Evolutionary conservation across 2,888 invertebrate species (phyloP), one percentile per base, ranked within the genome.

Genomic region (Cloeon dipterum): DNA sequence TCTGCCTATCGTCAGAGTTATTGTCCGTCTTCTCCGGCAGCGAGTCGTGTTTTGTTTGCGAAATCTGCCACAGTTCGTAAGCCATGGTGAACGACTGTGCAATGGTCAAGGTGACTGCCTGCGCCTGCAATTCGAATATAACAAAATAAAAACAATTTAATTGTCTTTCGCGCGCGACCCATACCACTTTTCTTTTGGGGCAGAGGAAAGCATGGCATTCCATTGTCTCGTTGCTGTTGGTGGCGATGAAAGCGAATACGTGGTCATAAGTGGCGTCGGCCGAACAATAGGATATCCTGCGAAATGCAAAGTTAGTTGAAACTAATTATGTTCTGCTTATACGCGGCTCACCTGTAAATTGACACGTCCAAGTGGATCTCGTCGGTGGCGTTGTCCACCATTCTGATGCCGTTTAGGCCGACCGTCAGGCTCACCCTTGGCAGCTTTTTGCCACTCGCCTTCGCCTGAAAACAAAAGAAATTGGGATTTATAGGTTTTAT

Each of bases 241-340:
- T 66, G 21, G 74, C 69, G 40, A 74, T 70, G 56, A 86, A 88
- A 0, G 86, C 83, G 55, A 88, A 85, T 10, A 88, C 77, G 44
- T 81, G 76, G 21, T 78, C 74, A 54, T 82, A 78, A 2, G 73
- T 68, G 4, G 78, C 75, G 53, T 88, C 85, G 34, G 85, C 82
- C 16, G 85, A 83, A 53, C 88, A 88, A 53, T 86, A 86, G 1
- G 83, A 83, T 49, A 89, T 86, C 56, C 83, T 83, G 61, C n/a
- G 61, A 59, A 37, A 40, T 38, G 42, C 41, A 38, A 39, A 34
- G 39, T 23, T 34, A 39, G 7, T 11, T 13, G n/a, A n/a, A n/a
- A n/a, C n/a, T n/a, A n/a, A n/a, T n/a, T n/a, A n/a, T n/a, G n/a
- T n/a, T n/a, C 32, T 33, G 25, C 20, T 33, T 23, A 8, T 23